These are phyloP conservation scores for Scyliorhinus canicula DNA, from an alignment of 2,797 vertebrate genomes.

Conservation along the genomic window DNA sequence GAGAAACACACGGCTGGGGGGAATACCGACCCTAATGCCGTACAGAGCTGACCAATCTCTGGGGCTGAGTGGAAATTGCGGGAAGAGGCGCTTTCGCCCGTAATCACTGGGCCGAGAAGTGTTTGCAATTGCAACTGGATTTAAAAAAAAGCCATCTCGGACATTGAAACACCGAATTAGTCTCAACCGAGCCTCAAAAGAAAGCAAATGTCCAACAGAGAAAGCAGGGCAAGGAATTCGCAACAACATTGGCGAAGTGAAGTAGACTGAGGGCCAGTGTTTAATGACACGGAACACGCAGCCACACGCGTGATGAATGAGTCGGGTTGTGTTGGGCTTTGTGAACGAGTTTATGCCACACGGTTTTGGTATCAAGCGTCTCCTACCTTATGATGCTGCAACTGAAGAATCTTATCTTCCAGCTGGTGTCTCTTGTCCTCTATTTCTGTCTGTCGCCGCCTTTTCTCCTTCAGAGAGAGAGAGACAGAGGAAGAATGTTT, in stretches of 20 bases:
- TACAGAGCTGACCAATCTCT: not conserved
- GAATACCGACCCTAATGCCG: no score
- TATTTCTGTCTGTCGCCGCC: slow-evolving; percentile 91
- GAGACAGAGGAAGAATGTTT: slow-evolving; percentile 41
- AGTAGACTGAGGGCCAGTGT: not conserved
- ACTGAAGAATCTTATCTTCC: slow-evolving; percentile 87
- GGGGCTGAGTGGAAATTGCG: not conserved
- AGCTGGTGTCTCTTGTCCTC: slow-evolving; percentile 88
- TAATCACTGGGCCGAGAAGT: not conserved
- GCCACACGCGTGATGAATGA: slow-evolving; percentile 54
- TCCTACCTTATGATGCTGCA: slow-evolving; percentile 94
- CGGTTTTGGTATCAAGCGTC: slow-evolving; percentile 45
- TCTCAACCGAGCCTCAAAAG: no score
- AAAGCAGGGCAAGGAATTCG: not conserved
- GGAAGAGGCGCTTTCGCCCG: not conserved
- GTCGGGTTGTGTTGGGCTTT: slow-evolving; percentile 43
- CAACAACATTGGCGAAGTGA: not conserved
- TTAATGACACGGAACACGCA: not conserved
- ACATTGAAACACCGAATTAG: not conserved
- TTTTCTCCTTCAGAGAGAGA: slow-evolving; percentile 76
- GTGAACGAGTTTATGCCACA: slow-evolving; percentile 39
- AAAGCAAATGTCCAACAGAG: not conserved
- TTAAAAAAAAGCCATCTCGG: not conserved
- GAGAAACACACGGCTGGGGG: no score
- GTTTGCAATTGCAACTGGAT: not conserved